Conservation (phyloP, 1,140 invertebrate species). For the Euschistus heros region DNA sequence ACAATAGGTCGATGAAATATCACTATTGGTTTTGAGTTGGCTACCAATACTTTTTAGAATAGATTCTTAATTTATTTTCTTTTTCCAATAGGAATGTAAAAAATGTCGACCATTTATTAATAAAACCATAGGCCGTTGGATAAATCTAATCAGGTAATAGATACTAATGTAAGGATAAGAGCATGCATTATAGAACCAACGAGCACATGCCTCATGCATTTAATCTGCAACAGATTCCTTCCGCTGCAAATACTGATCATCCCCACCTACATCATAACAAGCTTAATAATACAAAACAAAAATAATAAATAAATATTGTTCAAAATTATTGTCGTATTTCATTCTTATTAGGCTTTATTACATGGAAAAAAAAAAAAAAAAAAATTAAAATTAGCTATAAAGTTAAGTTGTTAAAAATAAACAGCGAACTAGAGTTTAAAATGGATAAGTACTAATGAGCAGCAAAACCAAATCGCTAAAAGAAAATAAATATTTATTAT, state of each 20-base stretch:
- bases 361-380: background rate
- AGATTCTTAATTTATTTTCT: background rate
- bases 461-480: background rate
- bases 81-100: background rate
- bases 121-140: background rate
- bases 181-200: background rate
- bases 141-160: background rate
- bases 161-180: background rate
- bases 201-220: slow-evolving; percentile 4
- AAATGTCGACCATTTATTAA: background rate
- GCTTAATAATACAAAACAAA: background rate
- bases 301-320: background rate
- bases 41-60: background rate
- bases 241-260: slow-evolving; percentile 4
- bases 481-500: background rate
- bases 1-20: background rate
- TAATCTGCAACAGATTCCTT: slow-evolving; percentile 1
- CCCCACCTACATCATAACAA: slow-evolving; percentile 9
- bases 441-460: background rate
- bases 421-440: background rate
- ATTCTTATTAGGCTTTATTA: background rate
- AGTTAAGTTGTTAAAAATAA: background rate
- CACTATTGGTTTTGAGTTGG: background rate
- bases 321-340: background rate
- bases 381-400: slow-evolving; percentile 1